Evolutionary conservation across 2,113 vertebrate genomes (phyloP), one percentile per base, ranked within the genome.

Genomic region (Mobula hypostoma): DNA sequence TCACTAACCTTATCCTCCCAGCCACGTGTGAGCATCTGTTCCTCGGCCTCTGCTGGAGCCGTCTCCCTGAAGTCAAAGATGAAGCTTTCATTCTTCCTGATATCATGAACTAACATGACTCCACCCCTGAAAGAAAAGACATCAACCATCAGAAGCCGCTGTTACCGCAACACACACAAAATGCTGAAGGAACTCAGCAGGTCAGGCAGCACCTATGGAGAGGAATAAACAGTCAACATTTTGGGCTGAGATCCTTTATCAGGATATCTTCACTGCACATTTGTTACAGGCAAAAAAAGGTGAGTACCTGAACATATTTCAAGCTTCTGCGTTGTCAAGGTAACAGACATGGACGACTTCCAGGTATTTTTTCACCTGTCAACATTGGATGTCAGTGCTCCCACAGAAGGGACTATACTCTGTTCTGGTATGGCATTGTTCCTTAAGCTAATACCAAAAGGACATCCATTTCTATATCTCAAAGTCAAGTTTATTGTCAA

Each of bases 1-100:
- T 66, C 94, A 24, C 94, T 1, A 5, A 99, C 98, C 96, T 97
- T 98, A 76, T 96, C 95, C 94, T 97, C 96, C 94, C 97, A 96
- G 94, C 96, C 96, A 78, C 95, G 96, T 92, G 96, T 96, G 94
- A 98, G 96, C 95, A 97, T 96, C 12, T 96, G 95, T 94, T 98
- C 98, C 29, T 95, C 96, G 95, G 99, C 96, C 80, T 96, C 97
- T 94, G 97, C 96, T 4, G 99, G 98, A 36, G 98, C 98, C 0
- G 98, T 98, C 96, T 99, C 98, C 70, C 98, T 98, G 96, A 99
- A 99, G 96, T 99, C 98, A 27, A 99, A 98, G 92, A 98, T 96
- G 94, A 97, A 97, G 94, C 98, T 99, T 95, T 97, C 96, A 94
- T 99, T 99, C 94, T 98, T 97, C 24, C 98, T 97, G 95, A 99